Base-by-base conservation (phyloP, 2,888 invertebrate species). In the Drosophila basisetae region DNA sequence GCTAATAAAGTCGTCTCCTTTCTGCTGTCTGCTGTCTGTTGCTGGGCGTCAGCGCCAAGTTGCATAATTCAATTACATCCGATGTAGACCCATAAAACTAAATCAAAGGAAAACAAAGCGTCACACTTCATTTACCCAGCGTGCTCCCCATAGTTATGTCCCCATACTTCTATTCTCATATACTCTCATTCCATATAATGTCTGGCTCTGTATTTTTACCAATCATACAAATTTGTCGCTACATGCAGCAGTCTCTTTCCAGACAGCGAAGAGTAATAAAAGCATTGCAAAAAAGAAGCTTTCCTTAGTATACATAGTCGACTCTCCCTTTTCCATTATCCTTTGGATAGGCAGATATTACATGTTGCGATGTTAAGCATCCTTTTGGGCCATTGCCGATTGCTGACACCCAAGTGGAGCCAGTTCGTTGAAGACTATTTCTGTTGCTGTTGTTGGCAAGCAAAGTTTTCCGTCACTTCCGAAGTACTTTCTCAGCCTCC, bases 11-110 rank as follows among this genome's bases (percentile, higher is more conserved):
- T 80, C 89, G 91, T 91, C 68, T 69, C 39, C 28, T 56, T 54
- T 49, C 47, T 69, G 13, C 39, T 56, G 67, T 37, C 47, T 64
- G 54, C 25, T 55, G 68, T 49, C 90, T 85, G 78, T 68, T 76
- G 68, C 77, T 69, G 75, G 68, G 63, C 56, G 69, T 78, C 84
- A 91, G 89, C 92, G 92, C 92, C 91, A 91, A 87, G 89, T 91
- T 90, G 90, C 90, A 91, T 92, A 91, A 92, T 92, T 92, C 92
- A 92, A 92, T 92, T 92, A 92, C 92, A 92, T 92, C 92, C 92
- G 92, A 91, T 89, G 91, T 86, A 92, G 91, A 91, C 92, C 83
- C 91, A 92, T 92, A 91, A 92, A 92, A 92, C 90, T 91, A 91
- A 92, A 92, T 92, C 92, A 92, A 92, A 92, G 91, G 88, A 92